A percentile compares a stretch with the other conserved stretches of the same genome.
Conservation (phyloP, 2,797 vertebrate species). For the Otus scops region DNA sequence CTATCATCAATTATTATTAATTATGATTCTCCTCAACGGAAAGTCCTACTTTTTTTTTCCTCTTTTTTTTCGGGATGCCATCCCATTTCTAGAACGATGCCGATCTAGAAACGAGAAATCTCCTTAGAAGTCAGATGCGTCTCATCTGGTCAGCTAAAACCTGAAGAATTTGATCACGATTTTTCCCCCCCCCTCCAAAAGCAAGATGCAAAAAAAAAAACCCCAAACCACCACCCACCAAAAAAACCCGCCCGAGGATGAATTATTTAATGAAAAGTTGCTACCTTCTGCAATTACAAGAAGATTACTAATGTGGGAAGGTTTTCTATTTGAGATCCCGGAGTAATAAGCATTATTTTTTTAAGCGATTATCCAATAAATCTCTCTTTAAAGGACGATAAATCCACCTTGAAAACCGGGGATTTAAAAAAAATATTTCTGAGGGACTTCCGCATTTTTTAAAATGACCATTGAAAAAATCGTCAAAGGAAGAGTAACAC, state of each 20-base stretch:
- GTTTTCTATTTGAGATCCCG: background rate
- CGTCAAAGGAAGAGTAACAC: background rate
- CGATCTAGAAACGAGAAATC: background rate
- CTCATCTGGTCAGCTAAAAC: background rate
- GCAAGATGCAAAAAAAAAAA: background rate
- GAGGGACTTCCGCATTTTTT: background rate
- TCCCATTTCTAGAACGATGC: background rate
- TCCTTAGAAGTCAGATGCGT: background rate
- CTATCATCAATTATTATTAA: background rate
- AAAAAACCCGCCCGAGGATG: background rate
- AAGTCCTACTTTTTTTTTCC: background rate
- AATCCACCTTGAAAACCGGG: constrained; percentile 55
- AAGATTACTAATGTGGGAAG: constrained; percentile 15
- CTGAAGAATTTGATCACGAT: background rate
- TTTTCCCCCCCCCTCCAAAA: background rate
- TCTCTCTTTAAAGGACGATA: constrained; percentile 55
- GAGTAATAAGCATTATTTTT: constrained; percentile 20
- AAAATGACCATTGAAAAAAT: background rate
- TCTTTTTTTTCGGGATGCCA: background rate
- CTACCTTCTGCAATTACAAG: constrained; percentile 21
- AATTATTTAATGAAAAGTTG: constrained; percentile 40
- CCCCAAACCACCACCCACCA: too few relatives aligned
- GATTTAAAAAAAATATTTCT: constrained; percentile 16
- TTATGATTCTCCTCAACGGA: background rate
- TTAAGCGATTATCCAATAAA: constrained; percentile 42